Conservation (phyloP, 1,140 invertebrate species). For the Agrypnia vestita region DNA sequence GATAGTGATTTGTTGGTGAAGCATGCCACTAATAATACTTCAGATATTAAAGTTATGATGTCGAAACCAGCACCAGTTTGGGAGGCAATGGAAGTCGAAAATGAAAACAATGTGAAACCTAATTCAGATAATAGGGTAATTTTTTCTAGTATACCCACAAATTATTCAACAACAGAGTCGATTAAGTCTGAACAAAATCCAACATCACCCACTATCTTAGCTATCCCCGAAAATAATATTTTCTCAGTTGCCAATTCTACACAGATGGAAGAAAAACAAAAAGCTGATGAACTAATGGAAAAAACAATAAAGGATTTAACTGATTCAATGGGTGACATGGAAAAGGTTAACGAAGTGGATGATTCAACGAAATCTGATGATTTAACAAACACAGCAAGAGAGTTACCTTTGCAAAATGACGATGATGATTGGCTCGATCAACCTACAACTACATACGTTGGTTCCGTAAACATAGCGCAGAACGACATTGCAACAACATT, state of each 20-base stretch:
- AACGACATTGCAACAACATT: not conserved
- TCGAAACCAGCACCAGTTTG: slow-evolving; percentile 66
- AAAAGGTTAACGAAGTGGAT: not conserved
- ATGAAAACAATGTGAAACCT: slow-evolving; percentile 44
- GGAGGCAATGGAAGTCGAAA: slow-evolving; percentile 65
- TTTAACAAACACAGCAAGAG: not conserved
- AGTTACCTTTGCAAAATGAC: slow-evolving; percentile 17
- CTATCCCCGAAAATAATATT: slow-evolving; percentile 50
- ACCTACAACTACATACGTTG: slow-evolving; percentile 15
- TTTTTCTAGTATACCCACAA: slow-evolving; percentile 41
- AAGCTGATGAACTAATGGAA: slow-evolving; percentile 30
- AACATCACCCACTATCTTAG: slow-evolving; percentile 33
- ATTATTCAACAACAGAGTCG: slow-evolving; percentile 32
- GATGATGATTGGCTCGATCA: slow-evolving; percentile 52
- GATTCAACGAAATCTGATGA: slow-evolving; percentile 15
- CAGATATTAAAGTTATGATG: slow-evolving; percentile 49
- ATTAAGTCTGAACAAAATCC: slow-evolving; percentile 38
- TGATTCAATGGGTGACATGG: slow-evolving; percentile 22
- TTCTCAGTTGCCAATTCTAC: not conserved
- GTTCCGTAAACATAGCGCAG: not conserved
- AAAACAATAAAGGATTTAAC: slow-evolving; percentile 17
- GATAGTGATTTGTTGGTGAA: slow-evolving; percentile 5
- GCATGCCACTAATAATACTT: slow-evolving; percentile 37
- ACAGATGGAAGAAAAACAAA: slow-evolving; percentile 22
- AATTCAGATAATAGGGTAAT: slow-evolving; percentile 44